Conservation (phyloP, 2,797 vertebrate genomes). For the Sciurus vulgaris region DNA sequence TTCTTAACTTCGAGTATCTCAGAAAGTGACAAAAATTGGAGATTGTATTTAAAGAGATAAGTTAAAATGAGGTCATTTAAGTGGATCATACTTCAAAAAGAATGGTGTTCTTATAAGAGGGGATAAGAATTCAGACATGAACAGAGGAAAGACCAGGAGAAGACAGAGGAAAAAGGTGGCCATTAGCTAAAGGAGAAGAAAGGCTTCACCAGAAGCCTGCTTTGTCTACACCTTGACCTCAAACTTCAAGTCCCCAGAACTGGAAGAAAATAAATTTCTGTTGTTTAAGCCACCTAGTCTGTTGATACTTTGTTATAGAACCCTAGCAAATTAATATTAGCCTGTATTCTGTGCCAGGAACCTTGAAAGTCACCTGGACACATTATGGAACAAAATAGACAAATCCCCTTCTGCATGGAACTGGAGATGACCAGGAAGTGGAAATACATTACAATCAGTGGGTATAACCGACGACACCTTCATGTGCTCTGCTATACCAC, state of each 20-base stretch:
- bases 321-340: background rate
- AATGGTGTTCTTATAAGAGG: background rate
- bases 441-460: background rate
- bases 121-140: background rate
- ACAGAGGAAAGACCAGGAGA: background rate
- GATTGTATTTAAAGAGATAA: background rate
- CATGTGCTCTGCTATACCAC: background rate
- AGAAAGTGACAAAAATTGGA: background rate
- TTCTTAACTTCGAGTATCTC: background rate
- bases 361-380: background rate
- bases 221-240: background rate
- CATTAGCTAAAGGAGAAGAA: background rate
- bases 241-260: background rate
- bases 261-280: background rate
- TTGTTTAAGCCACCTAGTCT: background rate
- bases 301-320: background rate
- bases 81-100: rapidly evolving
- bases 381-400: background rate
- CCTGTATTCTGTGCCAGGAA: background rate
- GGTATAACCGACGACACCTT: background rate
- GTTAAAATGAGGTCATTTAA: background rate
- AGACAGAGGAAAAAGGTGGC: background rate
- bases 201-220: background rate
- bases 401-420: background rate
- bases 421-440: background rate